These are phyloP conservation scores for Thymelicus lineola DNA, from an alignment of 2,888 invertebrate genomes.

Conservation along the genomic window DNA sequence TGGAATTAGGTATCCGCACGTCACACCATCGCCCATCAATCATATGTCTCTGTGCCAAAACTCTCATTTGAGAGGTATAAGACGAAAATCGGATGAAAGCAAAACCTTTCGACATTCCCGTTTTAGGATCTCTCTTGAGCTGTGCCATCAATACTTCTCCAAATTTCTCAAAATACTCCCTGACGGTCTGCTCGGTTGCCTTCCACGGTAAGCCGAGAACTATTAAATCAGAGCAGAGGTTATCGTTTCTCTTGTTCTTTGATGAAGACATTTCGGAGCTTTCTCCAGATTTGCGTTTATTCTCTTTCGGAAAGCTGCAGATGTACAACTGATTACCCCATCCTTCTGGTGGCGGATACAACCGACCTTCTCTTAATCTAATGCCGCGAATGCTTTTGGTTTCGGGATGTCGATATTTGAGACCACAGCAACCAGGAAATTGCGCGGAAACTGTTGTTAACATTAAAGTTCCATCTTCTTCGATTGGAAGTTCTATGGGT, in stretches of 20 bases:
- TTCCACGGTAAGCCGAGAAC: conserved; percentile 99
- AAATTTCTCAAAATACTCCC: conserved; percentile 98
- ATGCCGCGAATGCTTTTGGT: conserved; percentile 95
- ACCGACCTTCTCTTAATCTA: conserved; percentile 94
- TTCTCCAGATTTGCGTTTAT: conserved; percentile 97
- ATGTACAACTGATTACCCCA: conserved; percentile 93
- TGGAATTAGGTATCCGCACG: conserved; percentile 98
- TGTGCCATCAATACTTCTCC: conserved; percentile 99
- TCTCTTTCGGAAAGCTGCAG: conserved; percentile 95
- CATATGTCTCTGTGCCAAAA: conserved; percentile 96
- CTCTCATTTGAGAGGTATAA: conserved; percentile 97
- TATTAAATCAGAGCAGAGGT: conserved; percentile 97
- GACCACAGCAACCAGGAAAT: conserved; percentile 97
- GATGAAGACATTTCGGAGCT: conserved; percentile 92
- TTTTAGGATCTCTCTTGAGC: conserved; percentile 95
- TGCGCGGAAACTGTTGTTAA: conserved; percentile 97
- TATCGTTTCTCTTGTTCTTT: conserved; percentile 97
- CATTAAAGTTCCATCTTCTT: conserved; percentile 97
- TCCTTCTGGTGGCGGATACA: conserved; percentile 95
- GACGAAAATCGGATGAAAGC: conserved; percentile 98
- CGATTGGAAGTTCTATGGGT: conserved; percentile 98
- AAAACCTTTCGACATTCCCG: conserved; percentile 99
- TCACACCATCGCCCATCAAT: conserved; percentile 99
- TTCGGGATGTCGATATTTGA: conserved; percentile 98
- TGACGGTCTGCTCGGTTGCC: conserved; percentile 97